Evolutionary conservation across 2,113 vertebrate genomes (phyloP), one percentile per base, ranked within the genome.

Genomic region (Cebus imitator): DNA sequence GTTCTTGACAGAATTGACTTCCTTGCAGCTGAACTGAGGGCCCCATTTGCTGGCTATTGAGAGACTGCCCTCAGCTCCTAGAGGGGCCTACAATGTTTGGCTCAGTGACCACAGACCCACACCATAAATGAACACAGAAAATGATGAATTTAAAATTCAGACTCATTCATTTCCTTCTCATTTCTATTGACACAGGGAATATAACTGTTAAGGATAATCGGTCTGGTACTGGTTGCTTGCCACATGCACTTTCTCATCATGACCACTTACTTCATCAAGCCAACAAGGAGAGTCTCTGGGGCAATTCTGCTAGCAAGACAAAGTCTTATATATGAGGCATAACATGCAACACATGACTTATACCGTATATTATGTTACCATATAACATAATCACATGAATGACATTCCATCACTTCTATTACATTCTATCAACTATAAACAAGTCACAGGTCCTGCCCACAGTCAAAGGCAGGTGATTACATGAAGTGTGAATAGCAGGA

Each of bases 151-250:
- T 35, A 89, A 95, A 96, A 80, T 79, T 25, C 1, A 87, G n/a
- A 89, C 72, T 82, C 52, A 64, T 73, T 23, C 57, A 10, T 94
- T 95, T 92, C 43, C 43, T 87, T 88, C 35, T 87, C 25, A 78
- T 90, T 94, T 90, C 50, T 96, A 37, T 82, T 96, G 55, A 72
- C 79, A 81, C 2, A 84, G 16, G 12, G 64, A 76, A 52, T 64
- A 97, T 52, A 40, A 40, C 6, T 91, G 93, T 83, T 66, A 92
- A 86, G 87, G 25, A 68, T 64, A 90, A 87, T 35, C 23, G 78
- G 40, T 89, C 87, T 95, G 45, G 45, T 25, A 32, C 37, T 64
- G 13, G 20, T 48, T 48, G 35, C 61, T 37, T 55, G 23, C 14
- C 23, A 18, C 9, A 0, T 61, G n/a, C 8, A 32, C 17, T 80